A percentile compares a stretch with the other conserved stretches of the same genome.
Evolutionary conservation across 1,140 invertebrate species (phyloP).

Genomic region (Lasaia peninsularis): DNA sequence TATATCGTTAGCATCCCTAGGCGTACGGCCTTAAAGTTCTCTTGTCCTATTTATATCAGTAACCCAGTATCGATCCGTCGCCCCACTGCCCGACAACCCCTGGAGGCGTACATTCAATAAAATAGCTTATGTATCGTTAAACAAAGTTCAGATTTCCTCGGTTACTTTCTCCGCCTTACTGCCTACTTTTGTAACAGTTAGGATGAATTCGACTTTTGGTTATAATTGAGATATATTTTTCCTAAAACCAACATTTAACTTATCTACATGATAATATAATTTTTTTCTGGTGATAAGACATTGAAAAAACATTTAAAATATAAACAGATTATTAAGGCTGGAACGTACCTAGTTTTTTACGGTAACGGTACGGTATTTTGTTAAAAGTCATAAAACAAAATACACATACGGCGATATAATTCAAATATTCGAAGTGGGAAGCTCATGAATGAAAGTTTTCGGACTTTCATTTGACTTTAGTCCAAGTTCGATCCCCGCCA

Average conservation of each 20-base stretch:
- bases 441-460: too few relatives aligned
- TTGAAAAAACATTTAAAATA: too few relatives aligned
- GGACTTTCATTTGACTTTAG: too few relatives aligned
- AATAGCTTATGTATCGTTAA: slow-evolving; percentile 38
- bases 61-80: slow-evolving; percentile 65
- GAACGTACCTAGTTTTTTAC: too few relatives aligned
- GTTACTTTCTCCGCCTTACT: slow-evolving; percentile 18
- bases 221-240: slow-evolving; percentile 44
- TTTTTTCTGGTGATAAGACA: too few relatives aligned
- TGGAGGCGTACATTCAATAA: slow-evolving; percentile 38
- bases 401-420: too few relatives aligned
- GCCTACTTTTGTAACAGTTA: slow-evolving; percentile 38
- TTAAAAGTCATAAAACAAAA: too few relatives aligned
- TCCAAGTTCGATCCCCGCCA: too few relatives aligned
- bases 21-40: slow-evolving; percentile 54
- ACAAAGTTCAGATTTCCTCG: slow-evolving; percentile 45
- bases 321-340: too few relatives aligned
- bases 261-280: too few relatives aligned
- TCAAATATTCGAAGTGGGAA: too few relatives aligned
- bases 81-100: slow-evolving; percentile 67
- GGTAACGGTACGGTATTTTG: too few relatives aligned
- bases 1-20: background rate
- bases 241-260: slow-evolving; percentile 11
- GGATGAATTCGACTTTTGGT: slow-evolving; percentile 40
- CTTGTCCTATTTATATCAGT: slow-evolving; percentile 68